These are phyloP conservation scores for Clarias fuscus DNA, from an alignment of 2,797 vertebrate genomes.

Conservation along the genomic window DNA sequence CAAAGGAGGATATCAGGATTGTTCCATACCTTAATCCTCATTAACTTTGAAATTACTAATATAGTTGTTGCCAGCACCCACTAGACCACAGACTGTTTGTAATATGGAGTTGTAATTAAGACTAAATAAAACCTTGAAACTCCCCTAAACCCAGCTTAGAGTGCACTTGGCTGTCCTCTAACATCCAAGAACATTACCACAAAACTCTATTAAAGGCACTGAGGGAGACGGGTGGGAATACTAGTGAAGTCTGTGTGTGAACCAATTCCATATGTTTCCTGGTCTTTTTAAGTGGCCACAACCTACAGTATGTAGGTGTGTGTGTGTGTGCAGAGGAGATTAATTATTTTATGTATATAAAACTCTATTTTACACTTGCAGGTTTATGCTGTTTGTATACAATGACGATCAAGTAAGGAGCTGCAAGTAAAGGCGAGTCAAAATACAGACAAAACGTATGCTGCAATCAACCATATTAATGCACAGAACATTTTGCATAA, in stretches of 20 bases:
- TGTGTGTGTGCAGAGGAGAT: not conserved
- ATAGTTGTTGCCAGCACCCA: conserved; percentile 22
- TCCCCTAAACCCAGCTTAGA: conserved; percentile 24
- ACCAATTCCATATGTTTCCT: conserved; percentile 41
- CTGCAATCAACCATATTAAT: not conserved
- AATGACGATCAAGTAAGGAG: not conserved
- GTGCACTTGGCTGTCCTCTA: conserved; percentile 15
- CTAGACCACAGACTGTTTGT: conserved; percentile 31
- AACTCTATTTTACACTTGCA: not conserved
- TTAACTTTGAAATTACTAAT: conserved; percentile 17
- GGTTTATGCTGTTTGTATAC: not conserved
- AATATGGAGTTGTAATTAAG: conserved; percentile 35
- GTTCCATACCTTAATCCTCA: conserved; percentile 1
- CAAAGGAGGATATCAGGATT: not conserved
- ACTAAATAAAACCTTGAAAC: conserved; percentile 44
- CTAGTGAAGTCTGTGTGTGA: conserved; percentile 24
- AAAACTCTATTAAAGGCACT: conserved; percentile 42
- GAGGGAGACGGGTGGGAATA: conserved; percentile 36
- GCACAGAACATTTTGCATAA: not conserved
- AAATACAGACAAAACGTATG: not conserved
- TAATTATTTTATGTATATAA: not conserved
- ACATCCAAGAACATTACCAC: conserved; percentile 38
- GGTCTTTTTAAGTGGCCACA: conserved; percentile 19
- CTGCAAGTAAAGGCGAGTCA: not conserved
- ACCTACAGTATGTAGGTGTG: conserved; percentile 18